Percentiles rank a stretch among this genome's conserved stretches.
Conservation (phyloP, 2,113 vertebrate genomes). For the Callocephalon fimbriatum region DNA sequence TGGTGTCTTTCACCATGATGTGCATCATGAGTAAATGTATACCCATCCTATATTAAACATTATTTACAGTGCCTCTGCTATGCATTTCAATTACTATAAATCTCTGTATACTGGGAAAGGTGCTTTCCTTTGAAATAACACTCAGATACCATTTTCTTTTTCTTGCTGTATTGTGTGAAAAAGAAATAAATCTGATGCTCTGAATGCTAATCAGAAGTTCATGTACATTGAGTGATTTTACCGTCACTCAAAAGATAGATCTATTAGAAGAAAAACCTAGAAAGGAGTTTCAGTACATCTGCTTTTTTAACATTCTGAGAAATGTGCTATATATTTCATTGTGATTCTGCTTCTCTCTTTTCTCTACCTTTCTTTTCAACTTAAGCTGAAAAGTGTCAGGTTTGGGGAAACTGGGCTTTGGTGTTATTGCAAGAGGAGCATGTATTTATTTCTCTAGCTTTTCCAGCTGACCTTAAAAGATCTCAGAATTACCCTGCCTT, state of each 20-base stretch:
- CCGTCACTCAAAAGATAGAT: constrained; percentile 16
- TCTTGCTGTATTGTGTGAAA: neutral
- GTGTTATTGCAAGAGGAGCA: neutral
- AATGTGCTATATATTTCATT: neutral
- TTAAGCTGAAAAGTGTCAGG: neutral
- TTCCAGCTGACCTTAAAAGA: neutral
- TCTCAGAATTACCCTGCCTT: neutral
- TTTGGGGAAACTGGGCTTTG: neutral
- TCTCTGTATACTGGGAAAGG: neutral
- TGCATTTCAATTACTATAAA: constrained; percentile 24
- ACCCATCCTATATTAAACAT: neutral
- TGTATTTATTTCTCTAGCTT: neutral
- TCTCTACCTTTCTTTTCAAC: neutral
- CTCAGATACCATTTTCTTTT: neutral
- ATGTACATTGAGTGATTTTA: constrained; percentile 11
- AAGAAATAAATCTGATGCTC: constrained; percentile 18
- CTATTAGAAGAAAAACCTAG: neutral
- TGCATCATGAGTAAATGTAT: no score
- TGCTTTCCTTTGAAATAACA: neutral
- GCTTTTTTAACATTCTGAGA: neutral
- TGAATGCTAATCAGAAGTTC: constrained; percentile 33
- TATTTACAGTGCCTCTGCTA: constrained; percentile 41
- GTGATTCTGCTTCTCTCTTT: neutral
- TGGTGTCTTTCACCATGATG: no score
- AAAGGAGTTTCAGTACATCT: neutral